Base-by-base conservation (phyloP, 2,888 invertebrate species). In the Meta bourneti region DNA sequence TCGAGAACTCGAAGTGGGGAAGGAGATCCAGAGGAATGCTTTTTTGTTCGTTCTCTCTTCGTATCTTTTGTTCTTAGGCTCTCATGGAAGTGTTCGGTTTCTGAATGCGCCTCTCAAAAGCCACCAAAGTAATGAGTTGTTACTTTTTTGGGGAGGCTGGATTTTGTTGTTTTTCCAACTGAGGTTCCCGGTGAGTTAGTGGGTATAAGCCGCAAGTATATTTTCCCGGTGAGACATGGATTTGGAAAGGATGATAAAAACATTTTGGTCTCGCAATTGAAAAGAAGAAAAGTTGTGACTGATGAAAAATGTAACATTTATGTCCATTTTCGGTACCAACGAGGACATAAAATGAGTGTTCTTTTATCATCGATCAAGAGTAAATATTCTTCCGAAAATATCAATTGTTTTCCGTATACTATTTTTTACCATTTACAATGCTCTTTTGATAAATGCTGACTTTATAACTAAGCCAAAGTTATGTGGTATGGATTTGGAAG, bases 81-180 rank as follows among this genome's bases (percentile, higher is more conserved):
- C n/a, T 19, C 13, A 34, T 51, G 9, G 49, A 77, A 77, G 77
- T 51, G 51, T 19, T 77, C 74, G 74, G 34, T 74, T 74, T 74
- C 48, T 16, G 49, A 51, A 51, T 13, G n/a, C 51, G n/a, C n/a
- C 19, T 51, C 51, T 77, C 52, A 19, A 49, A 77, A 77, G n/a
- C 52, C 49, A 19, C 16, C 9, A 49, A 19, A 51, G 77, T 51
- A 77, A 77, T 51, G 77, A 77, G 77, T 77, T 77, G 77, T 77
- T 77, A 51, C 51, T 51, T 48, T n/a, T 77, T 77, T 51, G 49
- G 51, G 51, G 52, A 51, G 5, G 34, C 34, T 34, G 34, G 34
- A 34, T 2, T 34, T 34, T 34, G 34, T 34, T 34, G 34, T 34
- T 34, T 34, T 34, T 34, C 34, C 34, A 34, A 2, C 34, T 34